Base-by-base conservation (phyloP, 1,140 invertebrate genomes). In the Magallana ariakensis region DNA sequence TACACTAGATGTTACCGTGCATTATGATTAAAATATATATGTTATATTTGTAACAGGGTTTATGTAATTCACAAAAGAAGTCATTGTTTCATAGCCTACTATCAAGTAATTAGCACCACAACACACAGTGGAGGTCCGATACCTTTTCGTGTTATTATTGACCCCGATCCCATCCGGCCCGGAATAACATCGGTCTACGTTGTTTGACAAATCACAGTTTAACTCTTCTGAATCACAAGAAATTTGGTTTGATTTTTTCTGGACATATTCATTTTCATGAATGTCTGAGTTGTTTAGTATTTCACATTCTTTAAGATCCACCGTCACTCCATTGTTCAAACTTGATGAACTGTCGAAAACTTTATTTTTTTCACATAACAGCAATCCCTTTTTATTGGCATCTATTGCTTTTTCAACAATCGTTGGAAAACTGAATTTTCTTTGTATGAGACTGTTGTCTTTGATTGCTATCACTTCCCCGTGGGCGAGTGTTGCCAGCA, bases 341-440 rank as follows among this genome's bases (percentile, higher is more conserved):
- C 22, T 26, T 11, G 19, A 13, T 26, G 22, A 75, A 22, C 22
- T 22, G 33, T 75, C 66, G 22, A 26, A 75, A 10, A 75, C 22
- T 11, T 75, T 75, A 13, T 75, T 75, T 26, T 75, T 75, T 26
- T 75, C 66, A 33, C 19, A 33, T 33, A 33, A 26, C 9, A 75
- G 15, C 66, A 75, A 75, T 13, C 66, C 66, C 9, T 22, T 75
- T 22, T 75, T 75, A 75, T 75, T 75, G 22, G 66, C 66, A 7
- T 75, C 66, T 19, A 75, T 75, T 19, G 66, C 66, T 11, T 75
- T 75, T 75, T 75, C 66, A 26, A 75, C 22, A 75, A 75, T 75
- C 22, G 66, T 75, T 26, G 66, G 66, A 75, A 75, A 75, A 75
- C 66, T 75, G 22, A 75, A 75, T 75, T 75, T 75, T 26, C 66